A percentile compares a stretch with the other conserved stretches of the same genome.
Conservation (phyloP, 2,888 invertebrate genomes). For the Pilophorus perplexus region DNA sequence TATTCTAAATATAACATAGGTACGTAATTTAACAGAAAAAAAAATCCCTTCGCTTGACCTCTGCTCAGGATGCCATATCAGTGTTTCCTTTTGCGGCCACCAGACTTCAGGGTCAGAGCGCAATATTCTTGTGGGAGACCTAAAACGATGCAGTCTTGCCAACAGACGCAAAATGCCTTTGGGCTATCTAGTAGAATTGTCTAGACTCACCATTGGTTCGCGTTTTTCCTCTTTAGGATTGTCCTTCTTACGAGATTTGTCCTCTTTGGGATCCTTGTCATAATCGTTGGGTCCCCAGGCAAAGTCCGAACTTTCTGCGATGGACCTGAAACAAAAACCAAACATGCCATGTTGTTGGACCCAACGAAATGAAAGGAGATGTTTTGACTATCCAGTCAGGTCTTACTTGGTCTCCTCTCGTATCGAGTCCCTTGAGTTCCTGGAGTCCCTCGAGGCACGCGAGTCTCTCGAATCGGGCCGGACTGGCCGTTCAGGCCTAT, state of each 20-base stretch:
- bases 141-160: too few relatives aligned
- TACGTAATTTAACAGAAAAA: too few relatives aligned
- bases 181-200: too few relatives aligned
- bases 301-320: conserved; percentile 38
- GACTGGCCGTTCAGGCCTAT: conserved; percentile 58
- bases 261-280: conserved; percentile 50
- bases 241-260: conserved; percentile 46
- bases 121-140: too few relatives aligned
- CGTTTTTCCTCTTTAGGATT: conserved; percentile 38
- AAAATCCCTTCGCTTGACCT: too few relatives aligned
- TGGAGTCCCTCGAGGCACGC: conserved; percentile 58
- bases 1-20: too few relatives aligned
- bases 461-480: conserved; percentile 62
- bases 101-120: too few relatives aligned
- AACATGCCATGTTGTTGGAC: too few relatives aligned
- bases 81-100: too few relatives aligned
- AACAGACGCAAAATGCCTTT: too few relatives aligned
- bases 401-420: conserved; percentile 57
- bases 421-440: conserved; percentile 55
- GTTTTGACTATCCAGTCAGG: neutral
- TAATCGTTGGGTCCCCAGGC: conserved; percentile 32
- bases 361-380: neutral
- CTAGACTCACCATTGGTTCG: conserved; percentile 29
- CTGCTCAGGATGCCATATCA: too few relatives aligned
- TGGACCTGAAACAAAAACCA: conserved; percentile 35